These are phyloP conservation scores for Neodon shergylaensis DNA, from an alignment of 2,113 vertebrate species.

Conservation along the genomic window DNA sequence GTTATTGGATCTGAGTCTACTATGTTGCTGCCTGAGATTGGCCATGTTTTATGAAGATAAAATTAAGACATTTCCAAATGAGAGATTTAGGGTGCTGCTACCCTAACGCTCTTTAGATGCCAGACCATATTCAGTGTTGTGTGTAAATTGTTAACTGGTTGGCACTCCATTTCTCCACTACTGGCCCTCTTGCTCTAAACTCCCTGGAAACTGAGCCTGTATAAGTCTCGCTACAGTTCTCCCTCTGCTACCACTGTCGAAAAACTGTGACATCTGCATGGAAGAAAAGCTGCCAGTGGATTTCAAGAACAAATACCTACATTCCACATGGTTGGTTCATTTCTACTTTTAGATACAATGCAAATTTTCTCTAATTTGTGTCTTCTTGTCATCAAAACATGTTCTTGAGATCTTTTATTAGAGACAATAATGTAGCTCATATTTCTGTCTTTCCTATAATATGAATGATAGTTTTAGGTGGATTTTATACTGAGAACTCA, in stretches of 20 bases:
- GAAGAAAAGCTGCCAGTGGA: background rate
- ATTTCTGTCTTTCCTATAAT: background rate
- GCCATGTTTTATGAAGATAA: background rate
- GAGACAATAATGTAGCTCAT: fast-evolving
- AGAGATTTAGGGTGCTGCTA: background rate
- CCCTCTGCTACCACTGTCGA: background rate
- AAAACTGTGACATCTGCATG: background rate
- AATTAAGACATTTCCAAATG: background rate
- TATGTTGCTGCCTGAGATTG: background rate
- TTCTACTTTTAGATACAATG: background rate
- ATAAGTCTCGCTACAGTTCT: background rate
- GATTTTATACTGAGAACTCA: too few relatives aligned
- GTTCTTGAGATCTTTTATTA: background rate
- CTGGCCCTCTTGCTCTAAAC: background rate
- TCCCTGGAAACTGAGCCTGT: background rate
- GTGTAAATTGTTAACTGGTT: background rate
- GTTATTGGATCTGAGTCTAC: background rate
- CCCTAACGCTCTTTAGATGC: background rate
- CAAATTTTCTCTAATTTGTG: background rate
- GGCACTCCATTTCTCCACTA: background rate
- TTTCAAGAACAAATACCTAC: background rate
- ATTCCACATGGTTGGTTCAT: background rate
- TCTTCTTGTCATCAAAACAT: background rate
- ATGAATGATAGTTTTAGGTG: background rate
- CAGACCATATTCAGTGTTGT: background rate